A percentile compares a stretch with the other conserved stretches of the same genome.
Evolutionary conservation across 2,888 invertebrate genomes (phyloP).

Genomic region (Trachelus stipa): DNA sequence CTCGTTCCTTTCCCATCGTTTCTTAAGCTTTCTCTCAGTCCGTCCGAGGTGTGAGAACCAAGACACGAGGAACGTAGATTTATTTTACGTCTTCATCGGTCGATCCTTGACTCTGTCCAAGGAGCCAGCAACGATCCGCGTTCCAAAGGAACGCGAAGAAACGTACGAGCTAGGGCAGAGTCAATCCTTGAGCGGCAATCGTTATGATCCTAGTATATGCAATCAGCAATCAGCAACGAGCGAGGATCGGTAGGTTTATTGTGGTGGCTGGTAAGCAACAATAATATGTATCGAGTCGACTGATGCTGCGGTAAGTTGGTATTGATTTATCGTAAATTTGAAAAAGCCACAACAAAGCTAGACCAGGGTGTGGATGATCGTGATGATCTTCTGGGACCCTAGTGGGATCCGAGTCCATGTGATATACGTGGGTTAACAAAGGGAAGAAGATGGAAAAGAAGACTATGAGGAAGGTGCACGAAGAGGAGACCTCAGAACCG

Average conservation of each 20-base stretch:
- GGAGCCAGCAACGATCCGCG: too few species aligned
- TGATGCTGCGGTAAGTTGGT: neutral
- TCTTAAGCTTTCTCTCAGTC: slow-evolving; percentile 10
- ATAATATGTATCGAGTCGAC: neutral
- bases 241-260: too few species aligned
- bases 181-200: too few species aligned
- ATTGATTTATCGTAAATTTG: neutral
- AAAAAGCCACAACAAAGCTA: neutral
- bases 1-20: slow-evolving; percentile 12
- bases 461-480: slow-evolving; percentile 24
- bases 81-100: slow-evolving; percentile 61
- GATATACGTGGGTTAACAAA: slow-evolving; percentile 2
- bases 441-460: slow-evolving; percentile 20
- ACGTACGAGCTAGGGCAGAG: neutral
- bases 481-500: slow-evolving; percentile 18
- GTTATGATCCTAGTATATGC: too few species aligned
- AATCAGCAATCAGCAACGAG: neutral
- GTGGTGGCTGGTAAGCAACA: too few species aligned
- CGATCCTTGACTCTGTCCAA: slow-evolving; percentile 4
- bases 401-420: neutral
- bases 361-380: neutral
- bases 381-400: neutral
- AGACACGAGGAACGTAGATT: slow-evolving; percentile 51
- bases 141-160: neutral
- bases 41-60: slow-evolving; percentile 61